Conservation (phyloP, 2,888 invertebrate species). For the Nephrotoma guestfalica region DNA sequence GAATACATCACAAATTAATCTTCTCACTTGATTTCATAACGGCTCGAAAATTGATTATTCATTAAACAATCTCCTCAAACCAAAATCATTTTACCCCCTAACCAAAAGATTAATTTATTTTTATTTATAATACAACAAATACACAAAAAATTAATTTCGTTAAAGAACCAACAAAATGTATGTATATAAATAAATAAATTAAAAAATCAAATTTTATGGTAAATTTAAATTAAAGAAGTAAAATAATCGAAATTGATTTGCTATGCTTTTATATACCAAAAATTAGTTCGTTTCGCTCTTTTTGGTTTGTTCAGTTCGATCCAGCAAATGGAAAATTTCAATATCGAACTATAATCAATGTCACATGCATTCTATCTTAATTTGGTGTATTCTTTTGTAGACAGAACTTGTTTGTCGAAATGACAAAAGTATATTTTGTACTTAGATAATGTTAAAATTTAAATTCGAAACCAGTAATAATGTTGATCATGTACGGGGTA, state of each 20-base stretch:
- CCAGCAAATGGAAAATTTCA: neutral
- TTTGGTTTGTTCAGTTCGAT: neutral
- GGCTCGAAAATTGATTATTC: neutral
- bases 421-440: neutral
- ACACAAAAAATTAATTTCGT: neutral
- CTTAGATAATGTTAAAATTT: neutral
- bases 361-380: neutral
- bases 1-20: too few species aligned
- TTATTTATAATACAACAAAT: neutral
- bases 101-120: neutral
- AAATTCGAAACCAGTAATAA: neutral
- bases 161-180: neutral
- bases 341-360: neutral
- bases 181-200: neutral
- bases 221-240: neutral
- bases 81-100: neutral
- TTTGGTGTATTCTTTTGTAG: neutral
- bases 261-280: neutral
- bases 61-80: neutral
- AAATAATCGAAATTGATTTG: neutral
- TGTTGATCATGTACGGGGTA: neutral
- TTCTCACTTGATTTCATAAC: neutral
- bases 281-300: neutral
- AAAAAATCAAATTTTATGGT: neutral
- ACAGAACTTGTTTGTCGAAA: neutral